Conservation (phyloP, 2,888 invertebrate genomes). For the Xylota segnis region DNA sequence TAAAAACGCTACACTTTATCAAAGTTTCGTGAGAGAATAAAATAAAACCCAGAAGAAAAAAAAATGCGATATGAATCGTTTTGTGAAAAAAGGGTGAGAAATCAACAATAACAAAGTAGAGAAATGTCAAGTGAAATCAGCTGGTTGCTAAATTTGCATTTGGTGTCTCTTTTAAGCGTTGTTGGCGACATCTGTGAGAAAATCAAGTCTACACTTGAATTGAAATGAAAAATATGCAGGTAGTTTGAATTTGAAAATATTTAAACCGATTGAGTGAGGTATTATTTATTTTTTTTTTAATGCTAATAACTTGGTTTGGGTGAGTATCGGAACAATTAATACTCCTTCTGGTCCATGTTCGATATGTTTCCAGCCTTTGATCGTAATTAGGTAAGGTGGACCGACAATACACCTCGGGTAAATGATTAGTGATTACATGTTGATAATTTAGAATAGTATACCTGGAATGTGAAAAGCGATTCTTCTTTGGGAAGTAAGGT, state of each 20-base stretch:
- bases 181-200: background rate
- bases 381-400: too few relatives aligned
- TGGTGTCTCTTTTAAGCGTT: background rate
- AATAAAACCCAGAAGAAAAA: slow-evolving; percentile 1
- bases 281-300: too few relatives aligned
- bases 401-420: too few relatives aligned
- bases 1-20: slow-evolving; percentile 9
- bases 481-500: too few relatives aligned
- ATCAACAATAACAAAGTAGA: slow-evolving; percentile 49
- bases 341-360: too few relatives aligned
- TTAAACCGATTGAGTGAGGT: too few relatives aligned
- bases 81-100: slow-evolving; percentile 26
- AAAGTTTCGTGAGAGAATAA: slow-evolving; percentile 3
- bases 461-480: too few relatives aligned
- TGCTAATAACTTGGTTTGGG: too few relatives aligned
- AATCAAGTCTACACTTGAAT: background rate
- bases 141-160: slow-evolving; percentile 5
- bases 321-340: too few relatives aligned
- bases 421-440: too few relatives aligned
- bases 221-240: background rate
- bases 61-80: slow-evolving; percentile 24
- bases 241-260: background rate
- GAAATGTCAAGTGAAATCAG: slow-evolving; percentile 38
- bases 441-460: too few relatives aligned
- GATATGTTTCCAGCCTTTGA: too few relatives aligned